These are phyloP conservation scores for Brachypterus glaber DNA, from an alignment of 2,888 invertebrate genomes.

Conservation along the genomic window DNA sequence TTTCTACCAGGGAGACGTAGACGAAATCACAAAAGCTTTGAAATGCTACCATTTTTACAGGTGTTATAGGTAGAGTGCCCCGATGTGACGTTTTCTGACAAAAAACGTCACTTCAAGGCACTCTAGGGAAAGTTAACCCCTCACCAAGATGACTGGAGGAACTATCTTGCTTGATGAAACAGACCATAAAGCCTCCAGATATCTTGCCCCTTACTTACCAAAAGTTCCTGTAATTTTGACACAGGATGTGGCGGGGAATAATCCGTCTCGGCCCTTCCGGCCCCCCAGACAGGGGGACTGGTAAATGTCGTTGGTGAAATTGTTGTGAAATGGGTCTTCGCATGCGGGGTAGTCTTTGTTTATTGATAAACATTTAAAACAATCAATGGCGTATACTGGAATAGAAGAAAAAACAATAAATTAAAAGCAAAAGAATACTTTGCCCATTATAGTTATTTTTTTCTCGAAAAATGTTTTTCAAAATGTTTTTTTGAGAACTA, in stretches of 20 bases:
- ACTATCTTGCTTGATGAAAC: no score
- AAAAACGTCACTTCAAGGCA: conserved; percentile 4
- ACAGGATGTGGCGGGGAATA: conserved; percentile 95
- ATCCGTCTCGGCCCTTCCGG: conserved; percentile 80
- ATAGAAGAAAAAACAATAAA: background rate
- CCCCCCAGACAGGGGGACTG: conserved; percentile 93
- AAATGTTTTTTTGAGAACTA: no score
- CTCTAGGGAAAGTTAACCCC: conserved; percentile 10
- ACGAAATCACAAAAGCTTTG: no score
- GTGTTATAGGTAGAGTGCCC: no score
- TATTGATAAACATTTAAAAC: conserved; percentile 93
- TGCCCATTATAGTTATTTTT: no score
- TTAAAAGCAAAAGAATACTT: background rate
- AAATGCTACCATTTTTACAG: no score
- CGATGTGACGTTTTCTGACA: conserved; percentile 3
- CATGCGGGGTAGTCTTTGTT: conserved; percentile 78
- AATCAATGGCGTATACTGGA: conserved; percentile 58
- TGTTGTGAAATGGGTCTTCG: conserved; percentile 94
- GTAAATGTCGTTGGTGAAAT: conserved; percentile 71
- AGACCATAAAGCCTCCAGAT: conserved; percentile 2
- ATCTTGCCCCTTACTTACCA: conserved; percentile 65
- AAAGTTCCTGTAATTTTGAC: conserved; percentile 89
- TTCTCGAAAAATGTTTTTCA: no score
- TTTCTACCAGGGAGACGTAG: no score
- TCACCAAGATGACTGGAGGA: conserved; percentile 4